phyloP scores from a whole-genome alignment of 2,113 vertebrate species.

The Cephalophus harveyi region DNA sequence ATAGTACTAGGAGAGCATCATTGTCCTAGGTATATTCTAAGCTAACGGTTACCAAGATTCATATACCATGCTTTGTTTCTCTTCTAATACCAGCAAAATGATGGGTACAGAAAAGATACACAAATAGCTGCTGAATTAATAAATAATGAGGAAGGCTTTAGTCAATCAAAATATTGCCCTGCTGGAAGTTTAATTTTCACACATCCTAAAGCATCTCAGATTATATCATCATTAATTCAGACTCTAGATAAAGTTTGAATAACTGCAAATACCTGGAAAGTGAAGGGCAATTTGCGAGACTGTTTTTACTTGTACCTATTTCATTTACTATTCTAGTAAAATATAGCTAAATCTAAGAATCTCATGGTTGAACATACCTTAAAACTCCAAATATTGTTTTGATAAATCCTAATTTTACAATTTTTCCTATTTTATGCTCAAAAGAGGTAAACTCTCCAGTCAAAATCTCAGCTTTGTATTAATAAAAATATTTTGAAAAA shows the following conservation, averaged over 20 bases:
- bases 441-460: background rate
- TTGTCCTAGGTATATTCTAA: background rate
- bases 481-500: background rate
- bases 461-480: background rate
- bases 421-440: background rate
- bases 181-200: background rate
- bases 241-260: background rate
- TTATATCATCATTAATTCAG: background rate
- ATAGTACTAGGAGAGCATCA: fast-evolving
- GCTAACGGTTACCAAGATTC: fast-evolving
- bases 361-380: background rate
- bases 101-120: background rate
- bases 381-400: background rate
- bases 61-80: background rate
- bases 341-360: background rate
- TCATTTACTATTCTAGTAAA: background rate
- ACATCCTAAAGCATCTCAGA: background rate
- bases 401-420: background rate
- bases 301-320: background rate
- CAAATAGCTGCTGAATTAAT: background rate
- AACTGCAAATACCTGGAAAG: background rate
- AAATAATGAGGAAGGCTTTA: background rate
- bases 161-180: background rate
- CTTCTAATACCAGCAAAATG: background rate
- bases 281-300: background rate